These are phyloP conservation scores for Mimumesa dahlbomi DNA, from an alignment of 2,888 invertebrate species.

Conservation along the genomic window DNA sequence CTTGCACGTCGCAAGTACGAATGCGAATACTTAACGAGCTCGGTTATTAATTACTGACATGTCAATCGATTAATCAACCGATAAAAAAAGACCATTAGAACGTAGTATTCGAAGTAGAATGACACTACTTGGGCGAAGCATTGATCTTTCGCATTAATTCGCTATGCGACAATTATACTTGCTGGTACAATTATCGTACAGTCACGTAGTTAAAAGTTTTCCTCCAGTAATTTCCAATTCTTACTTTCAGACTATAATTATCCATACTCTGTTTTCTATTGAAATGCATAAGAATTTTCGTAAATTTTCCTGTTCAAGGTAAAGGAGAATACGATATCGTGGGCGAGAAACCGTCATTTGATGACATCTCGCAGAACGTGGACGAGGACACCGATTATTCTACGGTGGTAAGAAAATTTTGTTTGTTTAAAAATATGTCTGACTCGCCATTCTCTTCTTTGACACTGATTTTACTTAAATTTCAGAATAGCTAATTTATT, in stretches of 20 bases:
- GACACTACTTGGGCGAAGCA: not conserved
- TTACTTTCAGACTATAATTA: no score
- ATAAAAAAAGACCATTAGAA: not conserved
- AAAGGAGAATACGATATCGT: slow-evolving; percentile 49
- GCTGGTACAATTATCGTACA: no score
- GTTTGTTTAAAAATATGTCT: not conserved
- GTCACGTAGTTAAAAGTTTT: no score
- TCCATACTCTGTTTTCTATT: no score
- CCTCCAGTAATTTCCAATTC: no score
- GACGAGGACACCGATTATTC: slow-evolving; percentile 66
- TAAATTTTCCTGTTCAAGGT: slow-evolving; percentile 33
- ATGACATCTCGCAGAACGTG: slow-evolving; percentile 46
- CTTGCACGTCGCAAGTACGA: slow-evolving; percentile 4
- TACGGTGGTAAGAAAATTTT: slow-evolving; percentile 60
- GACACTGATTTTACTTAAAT: no score
- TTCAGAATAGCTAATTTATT: no score
- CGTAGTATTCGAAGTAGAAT: not conserved
- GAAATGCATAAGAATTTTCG: no score
- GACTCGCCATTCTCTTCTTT: no score
- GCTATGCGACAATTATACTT: no score
- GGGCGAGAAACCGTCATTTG: slow-evolving; percentile 56
- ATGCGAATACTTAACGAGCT: slow-evolving; percentile 14
- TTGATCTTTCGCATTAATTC: not conserved
- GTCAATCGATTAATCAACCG: not conserved
- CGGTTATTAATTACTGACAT: slow-evolving; percentile 8